Conservation (phyloP, 2,888 invertebrate species). For the Spisula subtruncata region DNA sequence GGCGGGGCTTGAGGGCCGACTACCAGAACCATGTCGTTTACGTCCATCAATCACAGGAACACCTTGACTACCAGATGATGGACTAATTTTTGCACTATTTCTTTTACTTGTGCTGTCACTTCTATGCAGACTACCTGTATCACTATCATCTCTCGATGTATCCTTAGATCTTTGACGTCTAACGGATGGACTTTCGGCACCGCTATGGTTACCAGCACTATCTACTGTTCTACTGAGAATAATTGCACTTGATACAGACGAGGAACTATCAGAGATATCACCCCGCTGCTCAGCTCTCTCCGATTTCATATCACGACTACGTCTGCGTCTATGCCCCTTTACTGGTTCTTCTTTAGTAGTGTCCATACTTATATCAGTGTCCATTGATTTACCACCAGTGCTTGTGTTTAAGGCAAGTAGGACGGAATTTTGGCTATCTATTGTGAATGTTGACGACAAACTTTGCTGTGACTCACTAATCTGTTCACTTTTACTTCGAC, state of each 20-base stretch:
- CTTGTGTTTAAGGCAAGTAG: conserved; percentile 71
- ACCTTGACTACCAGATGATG: conserved; percentile 73
- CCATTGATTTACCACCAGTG: conserved; percentile 67
- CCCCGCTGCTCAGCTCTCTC: conserved; percentile 59
- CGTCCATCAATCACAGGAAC: conserved; percentile 82
- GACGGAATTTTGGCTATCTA: conserved; percentile 79
- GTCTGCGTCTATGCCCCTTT: conserved; percentile 74
- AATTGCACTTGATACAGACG: conserved; percentile 70
- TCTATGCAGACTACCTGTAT: conserved; percentile 62
- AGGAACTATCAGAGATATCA: conserved; percentile 70
- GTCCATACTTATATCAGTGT: conserved; percentile 60
- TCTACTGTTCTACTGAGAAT: conserved; percentile 60
- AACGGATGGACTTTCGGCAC: conserved; percentile 64
- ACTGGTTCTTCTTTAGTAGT: conserved; percentile 63
- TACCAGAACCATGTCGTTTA: conserved; percentile 80
- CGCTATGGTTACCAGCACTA: conserved; percentile 57
- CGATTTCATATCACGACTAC: conserved; percentile 73
- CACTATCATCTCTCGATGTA: conserved; percentile 71
- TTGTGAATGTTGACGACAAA: conserved; percentile 81
- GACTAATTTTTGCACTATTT: conserved; percentile 69
- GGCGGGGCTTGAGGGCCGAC: conserved; percentile 82
- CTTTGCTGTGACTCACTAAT: conserved; percentile 61
- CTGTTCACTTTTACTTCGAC: conserved; percentile 57
- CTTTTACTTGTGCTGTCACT: conserved; percentile 59
- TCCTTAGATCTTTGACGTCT: conserved; percentile 76